Conservation (phyloP, 1,140 invertebrate genomes). For the Muscidifurax raptorellus region DNA sequence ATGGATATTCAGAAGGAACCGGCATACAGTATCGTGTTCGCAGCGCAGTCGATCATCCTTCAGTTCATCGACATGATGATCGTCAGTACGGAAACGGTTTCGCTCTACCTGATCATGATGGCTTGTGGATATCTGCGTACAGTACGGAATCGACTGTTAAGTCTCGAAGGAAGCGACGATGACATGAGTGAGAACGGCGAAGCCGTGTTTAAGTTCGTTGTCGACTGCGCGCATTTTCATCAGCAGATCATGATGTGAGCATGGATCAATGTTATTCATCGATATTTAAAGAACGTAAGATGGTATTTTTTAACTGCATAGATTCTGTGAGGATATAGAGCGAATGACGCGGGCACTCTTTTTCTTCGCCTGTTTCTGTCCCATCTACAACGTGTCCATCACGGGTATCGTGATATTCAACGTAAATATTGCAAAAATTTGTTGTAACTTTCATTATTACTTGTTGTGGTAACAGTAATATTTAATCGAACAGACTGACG, state of each 20-base stretch:
- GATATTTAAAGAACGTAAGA: background rate
- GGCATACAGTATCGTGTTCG: background rate
- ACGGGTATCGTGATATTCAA: conserved; percentile 6
- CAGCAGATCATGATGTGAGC: conserved; percentile 2
- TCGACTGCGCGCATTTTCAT: too few species aligned
- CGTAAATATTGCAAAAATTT: background rate
- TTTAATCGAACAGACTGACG: background rate
- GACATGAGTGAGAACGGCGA: too few species aligned
- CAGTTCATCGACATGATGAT: too few species aligned
- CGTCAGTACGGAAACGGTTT: too few species aligned
- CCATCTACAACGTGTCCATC: conserved; percentile 19
- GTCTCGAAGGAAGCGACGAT: too few species aligned
- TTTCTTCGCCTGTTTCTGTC: background rate
- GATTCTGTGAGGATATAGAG: conserved; percentile 25
- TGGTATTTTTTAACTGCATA: background rate
- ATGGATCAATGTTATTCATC: background rate
- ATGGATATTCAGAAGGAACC: background rate
- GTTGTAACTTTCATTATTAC: background rate
- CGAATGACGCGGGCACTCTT: background rate
- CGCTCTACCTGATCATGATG: too few species aligned
- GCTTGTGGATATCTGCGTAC: background rate
- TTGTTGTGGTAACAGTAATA: too few species aligned
- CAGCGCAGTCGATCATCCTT: too few species aligned
- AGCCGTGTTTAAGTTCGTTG: too few species aligned
- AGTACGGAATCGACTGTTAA: background rate